Conservation (phyloP, 2,888 invertebrate genomes). For the Lithophane leautieri region DNA sequence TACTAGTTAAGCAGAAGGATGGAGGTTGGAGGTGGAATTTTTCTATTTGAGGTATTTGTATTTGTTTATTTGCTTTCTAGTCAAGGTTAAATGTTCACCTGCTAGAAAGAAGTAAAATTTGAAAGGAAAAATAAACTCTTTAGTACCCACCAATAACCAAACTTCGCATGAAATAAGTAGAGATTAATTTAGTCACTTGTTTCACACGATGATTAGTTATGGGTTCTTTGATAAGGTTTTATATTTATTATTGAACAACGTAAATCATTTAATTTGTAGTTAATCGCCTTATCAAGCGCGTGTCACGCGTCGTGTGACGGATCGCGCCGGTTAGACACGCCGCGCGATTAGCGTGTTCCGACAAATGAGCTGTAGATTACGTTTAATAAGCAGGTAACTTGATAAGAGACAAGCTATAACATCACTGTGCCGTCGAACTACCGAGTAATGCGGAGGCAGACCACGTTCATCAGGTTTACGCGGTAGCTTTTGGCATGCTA, state of each 20-base stretch:
- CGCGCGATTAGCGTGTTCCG: neutral
- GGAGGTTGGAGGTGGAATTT: neutral
- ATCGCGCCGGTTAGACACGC: conserved; percentile 10
- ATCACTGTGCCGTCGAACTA: neutral
- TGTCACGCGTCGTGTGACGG: conserved; percentile 16
- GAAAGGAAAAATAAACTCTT: neutral
- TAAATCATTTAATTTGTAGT: conserved; percentile 8
- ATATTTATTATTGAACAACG: conserved; percentile 14
- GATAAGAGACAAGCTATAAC: neutral
- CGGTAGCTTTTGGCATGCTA: too few relatives aligned
- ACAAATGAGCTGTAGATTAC: conserved; percentile 9
- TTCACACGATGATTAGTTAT: conserved; percentile 25
- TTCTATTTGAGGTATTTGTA: neutral
- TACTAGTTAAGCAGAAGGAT: too few relatives aligned
- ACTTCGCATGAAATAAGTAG: neutral
- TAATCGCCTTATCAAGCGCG: neutral
- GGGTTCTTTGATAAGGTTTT: conserved; percentile 8
- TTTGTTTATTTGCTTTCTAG: neutral
- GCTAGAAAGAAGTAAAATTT: neutral
- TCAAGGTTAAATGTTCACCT: neutral
- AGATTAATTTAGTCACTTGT: conserved; percentile 14
- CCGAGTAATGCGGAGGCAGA: neutral
- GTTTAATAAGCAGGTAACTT: neutral
- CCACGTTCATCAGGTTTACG: too few relatives aligned
- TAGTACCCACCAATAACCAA: neutral